These are phyloP conservation scores for Stegodyphus dumicola DNA, from an alignment of 1,140 invertebrate species.

Conservation along the genomic window DNA sequence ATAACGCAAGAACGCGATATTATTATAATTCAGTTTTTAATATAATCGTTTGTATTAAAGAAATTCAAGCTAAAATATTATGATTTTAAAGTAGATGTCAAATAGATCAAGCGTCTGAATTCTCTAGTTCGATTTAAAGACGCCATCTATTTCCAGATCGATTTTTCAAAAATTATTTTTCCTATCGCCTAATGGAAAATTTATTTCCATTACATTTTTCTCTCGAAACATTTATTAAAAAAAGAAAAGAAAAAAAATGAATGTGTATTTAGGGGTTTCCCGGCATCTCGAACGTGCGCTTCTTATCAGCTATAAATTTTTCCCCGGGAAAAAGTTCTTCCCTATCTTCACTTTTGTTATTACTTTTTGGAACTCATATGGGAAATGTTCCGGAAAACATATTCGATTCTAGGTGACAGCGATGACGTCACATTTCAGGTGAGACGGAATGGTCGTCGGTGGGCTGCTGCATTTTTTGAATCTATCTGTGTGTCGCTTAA, in stretches of 20 bases:
- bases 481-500: slow-evolving; percentile 4
- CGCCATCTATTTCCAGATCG: slow-evolving; percentile 10
- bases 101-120: too few species aligned
- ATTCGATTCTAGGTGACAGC: background rate
- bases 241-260: too few species aligned
- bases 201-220: slow-evolving; percentile 45
- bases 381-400: slow-evolving; percentile 46
- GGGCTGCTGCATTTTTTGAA: background rate
- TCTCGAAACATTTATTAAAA: background rate
- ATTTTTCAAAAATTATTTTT: slow-evolving; percentile 52
- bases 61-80: too few species aligned
- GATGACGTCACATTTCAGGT: slow-evolving; percentile 37
- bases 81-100: too few species aligned
- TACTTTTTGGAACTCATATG: slow-evolving; percentile 4
- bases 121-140: too few species aligned
- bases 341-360: slow-evolving; percentile 30
- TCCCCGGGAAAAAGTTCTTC: slow-evolving; percentile 39
- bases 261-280: background rate
- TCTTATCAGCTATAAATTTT: slow-evolving; percentile 55
- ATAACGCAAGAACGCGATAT: too few species aligned
- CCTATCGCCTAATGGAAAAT: slow-evolving; percentile 52
- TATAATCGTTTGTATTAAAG: too few species aligned
- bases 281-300: background rate
- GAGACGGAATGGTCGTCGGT: background rate
- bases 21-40: too few species aligned